Evolutionary conservation across 2,113 vertebrate species (phyloP).

Genomic region (Xiphophorus couchianus): DNA sequence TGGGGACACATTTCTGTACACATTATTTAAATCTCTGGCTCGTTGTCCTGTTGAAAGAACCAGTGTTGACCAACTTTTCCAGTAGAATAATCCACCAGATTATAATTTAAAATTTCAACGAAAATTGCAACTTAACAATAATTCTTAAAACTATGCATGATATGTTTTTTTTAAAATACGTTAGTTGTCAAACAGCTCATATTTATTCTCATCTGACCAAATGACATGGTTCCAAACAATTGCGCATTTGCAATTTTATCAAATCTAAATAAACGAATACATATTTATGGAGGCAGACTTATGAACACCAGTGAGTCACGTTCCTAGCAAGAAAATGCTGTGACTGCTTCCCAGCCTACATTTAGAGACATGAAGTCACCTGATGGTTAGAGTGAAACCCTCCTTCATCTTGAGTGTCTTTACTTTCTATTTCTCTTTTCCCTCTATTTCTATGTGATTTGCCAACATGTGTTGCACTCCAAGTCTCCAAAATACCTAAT

Average conservation of each 20-base stretch:
- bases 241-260: too few relatives aligned
- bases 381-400: not conserved
- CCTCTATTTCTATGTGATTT: conserved; percentile 61
- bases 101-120: too few relatives aligned
- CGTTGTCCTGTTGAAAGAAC: not conserved
- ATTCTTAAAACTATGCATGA: too few relatives aligned
- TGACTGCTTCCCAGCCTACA: not conserved
- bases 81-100: not conserved
- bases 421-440: conserved; percentile 53
- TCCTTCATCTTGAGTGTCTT: conserved; percentile 48
- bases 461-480: conserved; percentile 69
- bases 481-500: conserved; percentile 84
- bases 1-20: not conserved
- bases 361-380: not conserved
- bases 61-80: not conserved
- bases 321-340: too few relatives aligned
- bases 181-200: too few relatives aligned
- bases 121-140: too few relatives aligned
- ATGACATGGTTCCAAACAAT: too few relatives aligned
- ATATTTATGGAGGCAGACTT: too few relatives aligned
- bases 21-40: not conserved
- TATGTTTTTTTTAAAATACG: too few relatives aligned
- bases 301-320: too few relatives aligned
- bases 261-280: too few relatives aligned
- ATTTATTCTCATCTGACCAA: too few relatives aligned